Evolutionary conservation across 1,140 invertebrate genomes (phyloP).

Genomic region (Rhopalosiphum padi): DNA sequence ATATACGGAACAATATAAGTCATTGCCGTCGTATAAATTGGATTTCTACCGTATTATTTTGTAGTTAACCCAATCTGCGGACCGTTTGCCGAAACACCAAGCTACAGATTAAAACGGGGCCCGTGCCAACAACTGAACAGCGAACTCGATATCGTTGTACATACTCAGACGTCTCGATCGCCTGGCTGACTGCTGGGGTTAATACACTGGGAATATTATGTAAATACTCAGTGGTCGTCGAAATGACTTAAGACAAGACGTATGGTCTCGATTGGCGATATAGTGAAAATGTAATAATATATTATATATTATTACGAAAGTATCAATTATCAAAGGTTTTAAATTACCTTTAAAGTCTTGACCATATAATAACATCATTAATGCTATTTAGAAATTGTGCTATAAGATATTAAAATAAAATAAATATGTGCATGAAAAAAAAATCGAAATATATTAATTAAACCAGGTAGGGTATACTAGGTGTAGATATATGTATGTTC

Average conservation of each 20-base stretch:
- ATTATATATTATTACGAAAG: neutral
- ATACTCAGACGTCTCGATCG: neutral
- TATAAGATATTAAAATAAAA: neutral
- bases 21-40: neutral
- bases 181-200: neutral
- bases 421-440: neutral
- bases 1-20: slow-evolving; percentile 5
- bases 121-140: neutral
- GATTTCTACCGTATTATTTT: neutral
- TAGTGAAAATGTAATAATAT: neutral
- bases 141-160: neutral
- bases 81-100: neutral
- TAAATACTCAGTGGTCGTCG: too few relatives aligned
- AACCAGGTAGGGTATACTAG: neutral
- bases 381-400: neutral
- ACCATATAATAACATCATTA: neutral
- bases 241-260: neutral
- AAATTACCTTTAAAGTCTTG: neutral
- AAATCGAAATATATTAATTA: neutral
- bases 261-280: neutral
- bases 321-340: neutral
- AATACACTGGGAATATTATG: neutral
- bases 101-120: slow-evolving; percentile 23
- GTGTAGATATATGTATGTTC: neutral
- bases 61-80: neutral